phyloP scores from a whole-genome alignment of 2,113 vertebrate genomes.

The Corythornis vintsioides region DNA sequence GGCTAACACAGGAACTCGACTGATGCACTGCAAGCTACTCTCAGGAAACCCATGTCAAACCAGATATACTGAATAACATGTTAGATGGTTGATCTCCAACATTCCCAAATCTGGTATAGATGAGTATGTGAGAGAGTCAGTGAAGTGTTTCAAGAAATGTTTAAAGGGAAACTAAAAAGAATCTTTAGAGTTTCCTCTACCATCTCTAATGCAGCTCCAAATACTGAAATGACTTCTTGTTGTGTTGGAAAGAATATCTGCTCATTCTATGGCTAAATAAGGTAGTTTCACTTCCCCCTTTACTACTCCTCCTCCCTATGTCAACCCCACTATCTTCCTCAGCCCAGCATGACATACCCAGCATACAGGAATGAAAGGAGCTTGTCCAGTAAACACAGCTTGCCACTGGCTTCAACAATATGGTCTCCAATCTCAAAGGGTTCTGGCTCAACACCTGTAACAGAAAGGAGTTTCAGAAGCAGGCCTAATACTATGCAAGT shows the following conservation, averaged over 20 bases:
- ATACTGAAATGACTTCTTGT: not conserved
- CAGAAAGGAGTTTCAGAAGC: conserved; percentile 2
- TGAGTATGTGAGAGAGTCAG: not conserved
- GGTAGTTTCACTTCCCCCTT: not conserved
- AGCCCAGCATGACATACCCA: conserved; percentile 71
- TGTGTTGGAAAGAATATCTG: not conserved
- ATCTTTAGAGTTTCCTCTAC: not conserved
- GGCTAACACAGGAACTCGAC: not conserved
- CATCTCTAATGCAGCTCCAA: not conserved
- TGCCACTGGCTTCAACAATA: conserved; percentile 91
- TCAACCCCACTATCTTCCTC: not conserved
- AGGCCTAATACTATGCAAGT: not conserved
- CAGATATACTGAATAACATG: not conserved
- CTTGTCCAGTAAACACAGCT: conserved; percentile 87
- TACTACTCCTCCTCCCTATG: not conserved
- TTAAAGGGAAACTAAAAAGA: not conserved
- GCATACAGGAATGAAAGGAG: conserved; percentile 82
- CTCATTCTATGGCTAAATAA: not conserved
- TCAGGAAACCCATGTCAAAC: not conserved
- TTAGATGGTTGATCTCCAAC: not conserved
- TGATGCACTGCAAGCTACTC: not conserved
- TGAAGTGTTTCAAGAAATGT: not conserved
- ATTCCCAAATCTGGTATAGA: not conserved
- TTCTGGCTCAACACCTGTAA: conserved; percentile 91
- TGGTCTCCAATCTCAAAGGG: conserved; percentile 94